Conservation (phyloP, 2,113 vertebrate species). For the Chaetops frenatus region DNA sequence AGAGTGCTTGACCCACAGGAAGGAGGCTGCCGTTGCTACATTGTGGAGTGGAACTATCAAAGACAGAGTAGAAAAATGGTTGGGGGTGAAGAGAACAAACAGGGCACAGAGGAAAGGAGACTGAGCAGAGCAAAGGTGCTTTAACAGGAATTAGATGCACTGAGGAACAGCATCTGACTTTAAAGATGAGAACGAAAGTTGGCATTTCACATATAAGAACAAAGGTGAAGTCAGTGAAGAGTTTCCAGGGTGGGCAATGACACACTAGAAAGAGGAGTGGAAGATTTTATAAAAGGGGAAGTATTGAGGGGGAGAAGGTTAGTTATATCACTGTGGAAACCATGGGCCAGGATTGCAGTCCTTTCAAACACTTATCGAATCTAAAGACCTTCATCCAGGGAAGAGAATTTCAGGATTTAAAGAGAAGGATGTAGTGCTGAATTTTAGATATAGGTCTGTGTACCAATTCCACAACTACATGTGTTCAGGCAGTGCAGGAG, state of each 20-base stretch:
- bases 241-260: not conserved
- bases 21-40: not conserved
- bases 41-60: not conserved
- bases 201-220: not conserved
- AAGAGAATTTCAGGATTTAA: not conserved
- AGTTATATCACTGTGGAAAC: not conserved
- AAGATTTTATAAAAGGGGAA: not conserved
- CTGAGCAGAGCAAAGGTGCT: not conserved
- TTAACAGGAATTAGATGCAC: slow-evolving; percentile 4
- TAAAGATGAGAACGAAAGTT: not conserved
- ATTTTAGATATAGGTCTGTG: not conserved
- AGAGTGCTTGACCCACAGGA: not conserved
- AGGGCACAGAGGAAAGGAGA: not conserved
- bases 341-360: not conserved
- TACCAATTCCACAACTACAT: not conserved
- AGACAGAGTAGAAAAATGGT: not conserved
- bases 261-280: not conserved
- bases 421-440: not conserved
- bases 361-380: not conserved
- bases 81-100: not conserved
- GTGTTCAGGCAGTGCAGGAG: fast-evolving
- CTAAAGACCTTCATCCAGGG: not conserved
- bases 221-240: not conserved
- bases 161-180: not conserved
- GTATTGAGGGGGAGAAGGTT: not conserved